phyloP scores from a whole-genome alignment of 2,113 vertebrate species.

The Limanda limanda region DNA sequence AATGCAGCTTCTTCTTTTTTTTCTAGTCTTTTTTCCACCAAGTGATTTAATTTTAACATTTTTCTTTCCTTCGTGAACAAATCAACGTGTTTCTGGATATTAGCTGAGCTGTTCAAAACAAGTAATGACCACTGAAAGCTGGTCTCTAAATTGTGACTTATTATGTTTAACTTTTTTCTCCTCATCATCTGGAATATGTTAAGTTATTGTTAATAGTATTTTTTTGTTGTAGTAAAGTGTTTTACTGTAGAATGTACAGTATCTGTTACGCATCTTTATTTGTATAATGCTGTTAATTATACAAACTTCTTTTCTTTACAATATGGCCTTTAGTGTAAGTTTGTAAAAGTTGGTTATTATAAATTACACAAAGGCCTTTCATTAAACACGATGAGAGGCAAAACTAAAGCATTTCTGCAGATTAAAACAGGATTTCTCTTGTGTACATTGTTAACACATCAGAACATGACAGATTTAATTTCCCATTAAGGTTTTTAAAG shows the following conservation, averaged over 20 bases:
- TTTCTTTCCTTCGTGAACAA: constrained; percentile 52
- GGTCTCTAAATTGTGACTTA: constrained; percentile 64
- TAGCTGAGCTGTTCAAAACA: constrained; percentile 24
- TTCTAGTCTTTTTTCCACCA: not conserved
- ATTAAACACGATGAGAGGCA: not conserved
- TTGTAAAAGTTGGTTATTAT: constrained; percentile 16
- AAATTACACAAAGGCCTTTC: constrained; percentile 41
- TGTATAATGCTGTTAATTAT: constrained; percentile 71
- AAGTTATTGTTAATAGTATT: constrained; percentile 62
- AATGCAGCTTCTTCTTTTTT: constrained; percentile 47
- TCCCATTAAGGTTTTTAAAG: not conserved
- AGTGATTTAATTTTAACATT: constrained; percentile 7
- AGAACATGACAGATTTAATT: not conserved
- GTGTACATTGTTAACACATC: not conserved
- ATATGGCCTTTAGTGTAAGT: constrained; percentile 37
- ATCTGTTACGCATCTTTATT: constrained; percentile 65
- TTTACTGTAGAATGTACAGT: constrained; percentile 76
- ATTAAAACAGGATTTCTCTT: not conserved
- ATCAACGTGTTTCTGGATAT: constrained; percentile 15
- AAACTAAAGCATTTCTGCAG: not conserved
- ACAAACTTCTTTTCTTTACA: constrained; percentile 47
- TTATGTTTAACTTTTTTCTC: not conserved
- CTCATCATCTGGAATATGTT: constrained; percentile 13
- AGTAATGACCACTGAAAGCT: constrained; percentile 44
- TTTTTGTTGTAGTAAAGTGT: constrained; percentile 33